Base-by-base conservation (phyloP, 2,888 invertebrate species). In the Ligdia adustata region DNA sequence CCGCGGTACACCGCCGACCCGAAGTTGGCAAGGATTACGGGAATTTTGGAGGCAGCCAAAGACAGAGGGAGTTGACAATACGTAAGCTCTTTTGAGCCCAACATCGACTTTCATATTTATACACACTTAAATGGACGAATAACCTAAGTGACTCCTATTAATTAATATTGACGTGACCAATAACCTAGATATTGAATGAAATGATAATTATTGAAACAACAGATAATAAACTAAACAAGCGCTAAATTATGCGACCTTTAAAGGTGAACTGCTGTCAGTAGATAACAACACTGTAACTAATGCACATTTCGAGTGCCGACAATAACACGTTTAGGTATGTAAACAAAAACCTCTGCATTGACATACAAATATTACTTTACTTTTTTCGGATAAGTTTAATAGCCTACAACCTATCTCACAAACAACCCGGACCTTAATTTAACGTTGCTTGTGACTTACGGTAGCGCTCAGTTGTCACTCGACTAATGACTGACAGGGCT, bases 1-100 rank as follows among this genome's bases (percentile, higher is more conserved):
- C 63, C 75, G 80, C 71, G 80, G 80, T 70, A 46, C 44, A 61
- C 78, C 74, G 44, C 70, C 41, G 53, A 68, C 68, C 75, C 66
- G 53, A 65, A 59, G 60, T 62, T 61, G 70, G 66, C 66, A 65
- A 55, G 71, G 79, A 75, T 78, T 72, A 71, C 67, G 59, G 62
- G 62, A 62, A 62, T 59, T 62, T 57, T 56, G 52, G 50, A 57
- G 52, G 31, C 59, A 43, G 47, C 45, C 46, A 49, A 54, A 57
- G 57, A 53, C 57, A 57, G 52, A 39, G 46, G 35, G 42, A 44
- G 38, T 27, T 31, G 33, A 46, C 32, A 42, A 11, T 31, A 46
- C 54, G 48, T 57, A 60, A 57, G 53, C 56, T 48, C 51, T 48
- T 52, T 53, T 53, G 48, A 46, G 48, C 47, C 43, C n/a, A 43